Percentiles rank a stretch among this genome's conserved stretches.
Conservation (phyloP, 2,113 vertebrate species). For the Chaetura pelagica region DNA sequence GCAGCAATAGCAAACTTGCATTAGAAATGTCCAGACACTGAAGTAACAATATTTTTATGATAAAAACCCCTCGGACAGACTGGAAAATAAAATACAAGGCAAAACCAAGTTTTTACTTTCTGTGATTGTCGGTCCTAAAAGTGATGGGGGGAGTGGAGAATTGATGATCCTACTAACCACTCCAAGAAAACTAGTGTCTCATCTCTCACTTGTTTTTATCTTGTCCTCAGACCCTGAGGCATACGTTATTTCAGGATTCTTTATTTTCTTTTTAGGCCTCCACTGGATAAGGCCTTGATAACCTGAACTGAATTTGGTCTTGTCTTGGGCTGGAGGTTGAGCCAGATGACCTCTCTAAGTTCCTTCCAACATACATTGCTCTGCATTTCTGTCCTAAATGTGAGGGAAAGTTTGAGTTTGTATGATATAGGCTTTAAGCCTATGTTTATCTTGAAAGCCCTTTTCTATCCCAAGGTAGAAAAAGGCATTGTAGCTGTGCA, state of each 20-base stretch:
- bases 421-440: not conserved
- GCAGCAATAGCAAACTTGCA: not conserved
- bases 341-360: not conserved
- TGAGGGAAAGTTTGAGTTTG: not conserved
- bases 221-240: accelerated
- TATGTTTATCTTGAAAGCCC: not conserved
- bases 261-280: not conserved
- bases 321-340: not conserved
- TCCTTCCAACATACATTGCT: not conserved
- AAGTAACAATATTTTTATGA: not conserved
- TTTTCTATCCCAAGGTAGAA: not conserved
- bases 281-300: not conserved
- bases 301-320: not conserved
- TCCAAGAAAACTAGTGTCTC: not conserved
- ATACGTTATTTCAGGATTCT: not conserved
- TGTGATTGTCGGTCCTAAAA: not conserved
- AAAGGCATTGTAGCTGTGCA: not conserved
- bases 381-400: not conserved
- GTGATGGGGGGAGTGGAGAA: not conserved
- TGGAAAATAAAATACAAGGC: not conserved
- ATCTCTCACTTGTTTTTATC: not conserved
- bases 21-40: not conserved
- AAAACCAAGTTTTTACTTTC: not conserved
- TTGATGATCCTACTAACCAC: not conserved
- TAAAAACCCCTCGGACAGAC: not conserved